These are phyloP conservation scores for Leptosomus discolor DNA, from an alignment of 2,113 vertebrate species.

Conservation along the genomic window DNA sequence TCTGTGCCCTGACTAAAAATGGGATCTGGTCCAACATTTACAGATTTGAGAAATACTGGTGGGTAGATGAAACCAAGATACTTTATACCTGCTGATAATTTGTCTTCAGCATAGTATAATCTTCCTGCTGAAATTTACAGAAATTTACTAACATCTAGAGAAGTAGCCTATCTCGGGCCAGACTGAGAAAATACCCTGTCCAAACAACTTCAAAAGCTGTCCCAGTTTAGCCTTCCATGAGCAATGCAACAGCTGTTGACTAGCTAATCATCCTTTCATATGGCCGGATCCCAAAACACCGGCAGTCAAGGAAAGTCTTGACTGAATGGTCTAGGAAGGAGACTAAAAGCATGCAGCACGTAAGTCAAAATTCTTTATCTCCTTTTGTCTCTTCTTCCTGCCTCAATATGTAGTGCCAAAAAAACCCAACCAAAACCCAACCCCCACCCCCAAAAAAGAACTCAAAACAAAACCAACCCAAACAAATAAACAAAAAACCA, in stretches of 20 bases:
- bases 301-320: background rate
- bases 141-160: background rate
- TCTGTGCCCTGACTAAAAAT: background rate
- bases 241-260: background rate
- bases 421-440: background rate
- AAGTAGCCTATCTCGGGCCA: background rate
- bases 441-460: background rate
- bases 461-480: rapidly evolving
- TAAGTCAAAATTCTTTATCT: background rate
- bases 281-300: background rate
- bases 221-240: background rate
- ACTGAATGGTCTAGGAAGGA: background rate
- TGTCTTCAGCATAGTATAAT: background rate
- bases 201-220: background rate
- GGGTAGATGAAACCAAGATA: background rate
- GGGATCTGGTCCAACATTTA: background rate
- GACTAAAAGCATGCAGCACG: background rate
- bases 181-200: background rate
- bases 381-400: background rate
- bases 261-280: background rate
- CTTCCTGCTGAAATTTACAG: background rate
- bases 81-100: background rate
- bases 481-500: background rate
- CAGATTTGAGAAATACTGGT: background rate
- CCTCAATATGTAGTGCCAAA: background rate